These are phyloP conservation scores for Grammomys dolichurus DNA, from an alignment of 2,113 vertebrate genomes.

Conservation along the genomic window DNA sequence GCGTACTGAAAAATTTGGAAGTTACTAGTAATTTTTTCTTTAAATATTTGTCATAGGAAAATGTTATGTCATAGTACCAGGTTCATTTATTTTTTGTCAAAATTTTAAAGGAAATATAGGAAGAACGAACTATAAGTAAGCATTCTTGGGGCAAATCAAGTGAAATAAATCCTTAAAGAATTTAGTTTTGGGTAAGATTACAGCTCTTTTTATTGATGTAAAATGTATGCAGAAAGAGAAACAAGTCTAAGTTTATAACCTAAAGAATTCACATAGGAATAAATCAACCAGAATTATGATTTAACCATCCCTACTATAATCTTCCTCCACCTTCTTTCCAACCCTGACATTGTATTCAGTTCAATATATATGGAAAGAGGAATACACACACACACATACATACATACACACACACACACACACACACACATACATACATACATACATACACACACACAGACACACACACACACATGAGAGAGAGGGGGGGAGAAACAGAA, in stretches of 20 bases:
- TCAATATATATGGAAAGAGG: not conserved
- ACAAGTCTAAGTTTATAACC: not conserved
- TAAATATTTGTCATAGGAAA: not conserved
- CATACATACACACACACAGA: too few relatives aligned
- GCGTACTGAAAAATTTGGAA: not conserved
- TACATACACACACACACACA: not conserved
- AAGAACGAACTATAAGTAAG: not conserved
- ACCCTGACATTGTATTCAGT: rapidly evolving
- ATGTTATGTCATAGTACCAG: not conserved
- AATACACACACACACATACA: not conserved
- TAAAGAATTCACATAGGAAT: not conserved
- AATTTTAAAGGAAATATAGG: not conserved
- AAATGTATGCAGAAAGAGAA: not conserved
- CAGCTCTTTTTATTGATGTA: not conserved
- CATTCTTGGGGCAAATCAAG: not conserved
- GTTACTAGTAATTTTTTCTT: not conserved
- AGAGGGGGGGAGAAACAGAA: too few relatives aligned
- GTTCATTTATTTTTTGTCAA: not conserved
- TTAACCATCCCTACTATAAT: not conserved
- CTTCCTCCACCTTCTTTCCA: too few relatives aligned
- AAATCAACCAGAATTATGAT: not conserved
- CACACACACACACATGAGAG: too few relatives aligned
- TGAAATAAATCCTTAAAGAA: not conserved
- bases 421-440: too few relatives aligned
- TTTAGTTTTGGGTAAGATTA: not conserved